Percentiles rank a stretch among this genome's conserved stretches.
Evolutionary conservation across 2,113 vertebrate species (phyloP).

Genomic region (Tachuris rubrigastra): DNA sequence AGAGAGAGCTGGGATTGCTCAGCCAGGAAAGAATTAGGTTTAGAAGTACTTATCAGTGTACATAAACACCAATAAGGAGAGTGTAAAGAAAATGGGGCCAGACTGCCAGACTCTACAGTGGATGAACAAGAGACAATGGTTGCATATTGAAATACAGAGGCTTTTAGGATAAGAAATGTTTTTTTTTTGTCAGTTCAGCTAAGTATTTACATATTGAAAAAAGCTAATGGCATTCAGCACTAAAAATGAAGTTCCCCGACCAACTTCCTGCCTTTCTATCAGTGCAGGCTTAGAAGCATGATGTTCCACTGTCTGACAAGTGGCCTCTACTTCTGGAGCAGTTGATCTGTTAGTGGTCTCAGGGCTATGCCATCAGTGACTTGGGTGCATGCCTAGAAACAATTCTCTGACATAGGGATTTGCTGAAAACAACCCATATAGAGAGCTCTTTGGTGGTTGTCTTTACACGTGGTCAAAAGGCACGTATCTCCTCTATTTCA

Average conservation of each 20-base stretch:
- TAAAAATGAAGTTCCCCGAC: not conserved
- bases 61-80: not conserved
- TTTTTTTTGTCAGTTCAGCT: not conserved
- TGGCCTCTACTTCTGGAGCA: not conserved
- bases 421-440: not conserved
- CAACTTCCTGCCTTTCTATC: not conserved
- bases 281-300: not conserved
- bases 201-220: not conserved
- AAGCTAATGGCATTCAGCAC: rapidly evolving
- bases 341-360: not conserved
- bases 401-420: not conserved
- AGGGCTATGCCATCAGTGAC: not conserved
- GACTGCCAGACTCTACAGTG: not conserved
- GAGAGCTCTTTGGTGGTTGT: not conserved
- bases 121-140: not conserved
- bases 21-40: not conserved
- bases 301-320: rapidly evolving
- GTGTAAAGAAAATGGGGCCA: not conserved
- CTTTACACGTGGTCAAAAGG: not conserved
- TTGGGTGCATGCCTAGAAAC: not conserved
- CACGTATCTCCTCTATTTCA: not conserved
- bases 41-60: not conserved
- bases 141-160: not conserved
- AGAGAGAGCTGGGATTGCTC: not conserved
- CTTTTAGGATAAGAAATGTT: not conserved